Evolutionary conservation across 1,140 invertebrate genomes (phyloP).

Genomic region (Tribolium madens): DNA sequence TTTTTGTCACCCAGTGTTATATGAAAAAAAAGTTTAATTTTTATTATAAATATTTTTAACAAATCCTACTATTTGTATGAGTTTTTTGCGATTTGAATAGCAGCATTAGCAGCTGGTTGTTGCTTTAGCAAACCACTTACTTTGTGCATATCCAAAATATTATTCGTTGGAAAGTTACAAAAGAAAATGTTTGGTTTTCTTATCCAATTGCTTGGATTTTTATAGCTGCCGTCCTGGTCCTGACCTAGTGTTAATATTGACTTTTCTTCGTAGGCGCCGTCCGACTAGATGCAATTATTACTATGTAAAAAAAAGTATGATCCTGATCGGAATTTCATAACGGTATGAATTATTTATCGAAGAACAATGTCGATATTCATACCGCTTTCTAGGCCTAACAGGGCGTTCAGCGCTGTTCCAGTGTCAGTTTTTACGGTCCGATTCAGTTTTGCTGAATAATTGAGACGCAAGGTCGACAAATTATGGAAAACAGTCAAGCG

Average conservation of each 20-base stretch:
- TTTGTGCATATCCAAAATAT: constrained; percentile 15
- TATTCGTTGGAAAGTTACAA: neutral
- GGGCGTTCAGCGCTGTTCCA: neutral
- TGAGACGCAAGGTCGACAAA: neutral
- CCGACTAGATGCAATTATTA: constrained; percentile 6
- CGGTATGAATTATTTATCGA: constrained; percentile 16
- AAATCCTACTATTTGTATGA: no score
- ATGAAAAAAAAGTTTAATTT: no score
- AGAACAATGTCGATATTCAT: constrained; percentile 33
- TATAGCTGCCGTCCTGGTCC: neutral
- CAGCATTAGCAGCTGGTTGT: no score
- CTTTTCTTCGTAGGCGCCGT: neutral
- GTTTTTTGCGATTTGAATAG: no score
- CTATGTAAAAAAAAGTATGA: constrained; percentile 30
- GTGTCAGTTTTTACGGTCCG: neutral
- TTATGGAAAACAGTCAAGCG: constrained; percentile 3
- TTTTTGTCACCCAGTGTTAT: no score
- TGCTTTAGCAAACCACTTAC: neutral
- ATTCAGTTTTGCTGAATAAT: constrained; percentile 5
- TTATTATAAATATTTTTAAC: no score
- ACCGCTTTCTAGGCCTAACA: neutral
- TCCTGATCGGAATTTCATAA: constrained; percentile 12
- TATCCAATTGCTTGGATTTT: constrained; percentile 3
- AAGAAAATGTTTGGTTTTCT: constrained; percentile 6
- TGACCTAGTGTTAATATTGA: constrained; percentile 11